Conservation (phyloP, 2,888 invertebrate species). For the Lottia gigantea region DNA sequence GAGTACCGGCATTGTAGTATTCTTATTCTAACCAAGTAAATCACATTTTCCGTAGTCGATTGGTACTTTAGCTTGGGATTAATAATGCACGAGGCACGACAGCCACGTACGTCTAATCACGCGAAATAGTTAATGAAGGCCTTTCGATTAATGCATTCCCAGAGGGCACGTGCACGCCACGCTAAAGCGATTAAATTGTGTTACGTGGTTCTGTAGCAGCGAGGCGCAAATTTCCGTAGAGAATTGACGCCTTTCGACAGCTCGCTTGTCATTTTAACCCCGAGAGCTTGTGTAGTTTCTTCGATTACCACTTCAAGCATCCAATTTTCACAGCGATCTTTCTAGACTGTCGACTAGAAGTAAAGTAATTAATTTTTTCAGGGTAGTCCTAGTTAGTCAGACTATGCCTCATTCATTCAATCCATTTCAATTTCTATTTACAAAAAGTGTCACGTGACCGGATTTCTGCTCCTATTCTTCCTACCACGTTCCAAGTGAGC, state of each 20-base stretch:
- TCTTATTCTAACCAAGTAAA: constrained; percentile 19
- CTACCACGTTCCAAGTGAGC: constrained; percentile 19
- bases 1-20: constrained; percentile 2
- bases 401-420: too few relatives aligned
- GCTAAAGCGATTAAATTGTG: constrained; percentile 22
- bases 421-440: constrained; percentile 2
- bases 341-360: constrained; percentile 8
- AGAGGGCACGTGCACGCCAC: constrained; percentile 17
- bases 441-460: constrained; percentile 23
- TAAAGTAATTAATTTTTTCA: constrained; percentile 10
- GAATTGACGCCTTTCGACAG: constrained; percentile 19
- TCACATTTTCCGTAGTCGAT: constrained; percentile 22
- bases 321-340: constrained; percentile 23
- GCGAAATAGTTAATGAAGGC: constrained; percentile 24
- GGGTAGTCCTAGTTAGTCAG: not conserved
- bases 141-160: constrained; percentile 22
- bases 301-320: constrained; percentile 15
- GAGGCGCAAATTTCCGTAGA: constrained; percentile 14
- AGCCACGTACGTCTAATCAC: constrained; percentile 18
- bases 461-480: constrained; percentile 20
- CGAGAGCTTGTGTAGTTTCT: constrained; percentile 10
- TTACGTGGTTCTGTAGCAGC: constrained; percentile 9
- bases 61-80: constrained; percentile 22
- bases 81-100: constrained; percentile 21
- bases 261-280: constrained; percentile 8